These are phyloP conservation scores for Paracentrotus lividus DNA, from an alignment of 53 echinoderm and acorn worm genomes.

Conservation along the genomic window DNA sequence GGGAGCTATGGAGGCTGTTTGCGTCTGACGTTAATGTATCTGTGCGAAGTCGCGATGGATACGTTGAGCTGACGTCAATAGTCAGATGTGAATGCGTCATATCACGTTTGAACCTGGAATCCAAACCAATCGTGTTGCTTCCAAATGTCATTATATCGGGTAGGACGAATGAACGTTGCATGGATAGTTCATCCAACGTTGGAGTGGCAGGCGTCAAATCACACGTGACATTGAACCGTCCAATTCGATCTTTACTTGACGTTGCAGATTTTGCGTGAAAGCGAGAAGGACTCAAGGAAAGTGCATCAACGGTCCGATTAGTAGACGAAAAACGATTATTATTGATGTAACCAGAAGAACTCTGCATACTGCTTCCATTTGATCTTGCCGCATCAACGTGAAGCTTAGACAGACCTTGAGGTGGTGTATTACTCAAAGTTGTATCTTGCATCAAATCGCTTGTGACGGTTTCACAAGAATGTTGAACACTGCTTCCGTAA, in stretches of 20 bases:
- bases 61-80: not conserved
- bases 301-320: not conserved
- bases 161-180: too few relatives aligned
- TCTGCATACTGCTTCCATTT: not conserved
- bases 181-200: not conserved
- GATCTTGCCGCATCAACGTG: not conserved
- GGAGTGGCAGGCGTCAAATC: not conserved
- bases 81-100: slow-evolving; percentile 5
- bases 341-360: not conserved
- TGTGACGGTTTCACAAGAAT: not conserved
- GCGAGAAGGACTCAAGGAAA: too few relatives aligned
- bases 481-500: not conserved
- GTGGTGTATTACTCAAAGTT: not conserved
- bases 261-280: not conserved
- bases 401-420: not conserved
- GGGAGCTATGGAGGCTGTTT: not conserved
- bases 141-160: not conserved
- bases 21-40: not conserved
- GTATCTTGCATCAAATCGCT: not conserved
- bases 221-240: not conserved
- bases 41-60: not conserved
- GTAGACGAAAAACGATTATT: not conserved
- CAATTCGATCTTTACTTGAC: not conserved
- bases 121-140: not conserved
- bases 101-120: too few relatives aligned